A percentile compares a stretch with the other conserved stretches of the same genome.
phyloP scores from a whole-genome alignment of 23 tunicate genomes.

The Halocynthia aurantium region DNA sequence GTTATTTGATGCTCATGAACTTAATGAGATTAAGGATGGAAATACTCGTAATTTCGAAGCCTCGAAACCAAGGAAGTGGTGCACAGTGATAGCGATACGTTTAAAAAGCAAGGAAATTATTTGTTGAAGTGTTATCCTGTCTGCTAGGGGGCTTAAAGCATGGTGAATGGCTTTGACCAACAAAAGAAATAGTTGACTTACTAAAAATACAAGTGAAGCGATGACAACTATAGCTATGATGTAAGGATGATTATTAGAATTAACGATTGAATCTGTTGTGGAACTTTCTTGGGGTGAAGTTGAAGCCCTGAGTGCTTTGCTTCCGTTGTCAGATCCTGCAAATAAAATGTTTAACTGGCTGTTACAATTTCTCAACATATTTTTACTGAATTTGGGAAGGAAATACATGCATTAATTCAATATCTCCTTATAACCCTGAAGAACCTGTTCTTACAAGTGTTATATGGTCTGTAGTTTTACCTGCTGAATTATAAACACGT shows the following conservation, averaged over 20 bases:
- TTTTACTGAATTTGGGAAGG: background rate
- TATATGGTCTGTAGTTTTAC: background rate
- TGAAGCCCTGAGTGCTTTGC: conserved; percentile 2
- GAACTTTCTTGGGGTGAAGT: conserved; percentile 2
- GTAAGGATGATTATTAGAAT: conserved; percentile 13
- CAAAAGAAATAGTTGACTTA: background rate
- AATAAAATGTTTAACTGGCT: background rate
- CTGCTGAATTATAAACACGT: conserved; percentile 19
- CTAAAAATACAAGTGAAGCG: conserved; percentile 13
- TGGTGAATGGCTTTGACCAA: too few species aligned
- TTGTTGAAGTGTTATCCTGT: too few species aligned
- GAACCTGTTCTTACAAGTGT: too few species aligned
- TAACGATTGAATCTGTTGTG: background rate
- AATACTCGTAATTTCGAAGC: too few species aligned
- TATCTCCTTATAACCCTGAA: too few species aligned
- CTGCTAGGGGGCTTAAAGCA: too few species aligned
- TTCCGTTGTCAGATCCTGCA: conserved; percentile 25
- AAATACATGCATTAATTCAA: background rate
- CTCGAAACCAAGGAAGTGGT: too few species aligned
- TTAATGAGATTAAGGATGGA: too few species aligned
- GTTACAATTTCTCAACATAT: background rate
- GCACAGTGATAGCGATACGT: too few species aligned
- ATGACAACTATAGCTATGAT: conserved; percentile 30
- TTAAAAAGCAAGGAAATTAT: too few species aligned
- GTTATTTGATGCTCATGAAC: too few species aligned